Conservation (phyloP, 2,797 vertebrate genomes). For the Dendrocincla tyrannina region DNA sequence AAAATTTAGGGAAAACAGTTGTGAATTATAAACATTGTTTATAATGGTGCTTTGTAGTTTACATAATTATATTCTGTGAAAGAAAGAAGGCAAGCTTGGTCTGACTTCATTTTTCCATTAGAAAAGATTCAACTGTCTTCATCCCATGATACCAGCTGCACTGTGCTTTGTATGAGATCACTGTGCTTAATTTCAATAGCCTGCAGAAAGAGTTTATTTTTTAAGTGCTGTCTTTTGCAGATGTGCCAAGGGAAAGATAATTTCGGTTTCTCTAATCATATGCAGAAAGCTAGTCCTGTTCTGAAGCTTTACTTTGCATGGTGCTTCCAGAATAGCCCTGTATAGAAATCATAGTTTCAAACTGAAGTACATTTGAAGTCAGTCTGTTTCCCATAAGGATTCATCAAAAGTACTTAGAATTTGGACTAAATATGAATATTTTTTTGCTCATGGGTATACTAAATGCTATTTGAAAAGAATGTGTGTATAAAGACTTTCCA, state of each 20-base stretch:
- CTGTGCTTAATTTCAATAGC: constrained; percentile 73
- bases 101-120: constrained; percentile 76
- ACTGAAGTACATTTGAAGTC: background rate
- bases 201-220: constrained; percentile 71
- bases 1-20: constrained; percentile 70
- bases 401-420: background rate
- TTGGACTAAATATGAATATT: background rate
- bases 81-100: constrained; percentile 66
- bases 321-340: background rate
- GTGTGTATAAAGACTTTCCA: background rate
- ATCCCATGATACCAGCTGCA: constrained; percentile 75
- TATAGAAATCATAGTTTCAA: background rate
- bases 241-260: constrained; percentile 70
- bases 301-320: constrained; percentile 46
- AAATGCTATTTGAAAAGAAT: background rate
- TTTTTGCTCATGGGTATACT: background rate
- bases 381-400: background rate
- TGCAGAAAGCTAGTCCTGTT: constrained; percentile 34
- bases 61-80: constrained; percentile 76
- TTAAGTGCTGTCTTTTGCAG: constrained; percentile 70
- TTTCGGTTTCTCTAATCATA: constrained; percentile 66
- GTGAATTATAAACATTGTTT: constrained; percentile 78
- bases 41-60: constrained; percentile 75
- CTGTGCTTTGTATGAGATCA: constrained; percentile 70
- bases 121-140: constrained; percentile 72